These are phyloP conservation scores for Exocentrus adspersus DNA, from an alignment of 2,888 invertebrate genomes.

Conservation along the genomic window DNA sequence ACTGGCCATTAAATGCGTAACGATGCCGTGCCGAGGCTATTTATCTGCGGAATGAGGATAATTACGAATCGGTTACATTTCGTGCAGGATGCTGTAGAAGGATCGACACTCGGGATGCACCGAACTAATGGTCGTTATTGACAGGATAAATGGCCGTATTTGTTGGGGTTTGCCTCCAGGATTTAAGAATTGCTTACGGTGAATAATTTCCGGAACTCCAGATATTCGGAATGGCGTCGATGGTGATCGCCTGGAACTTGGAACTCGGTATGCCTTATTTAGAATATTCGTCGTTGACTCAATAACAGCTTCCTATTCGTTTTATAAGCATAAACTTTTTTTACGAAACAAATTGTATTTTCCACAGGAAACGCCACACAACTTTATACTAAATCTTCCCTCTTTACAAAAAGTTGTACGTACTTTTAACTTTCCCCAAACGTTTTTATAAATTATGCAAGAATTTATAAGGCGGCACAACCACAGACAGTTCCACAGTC, in stretches of 20 bases:
- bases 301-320: too few relatives aligned
- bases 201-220: not conserved
- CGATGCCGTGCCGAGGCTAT: not conserved
- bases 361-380: not conserved
- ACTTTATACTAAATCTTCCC: slow-evolving; percentile 9
- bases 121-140: slow-evolving; percentile 18
- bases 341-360: too few relatives aligned
- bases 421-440: slow-evolving; percentile 4
- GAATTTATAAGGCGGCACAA: not conserved
- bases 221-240: too few relatives aligned
- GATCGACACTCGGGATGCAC: slow-evolving; percentile 11
- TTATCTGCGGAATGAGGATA: slow-evolving; percentile 15
- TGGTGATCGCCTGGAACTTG: too few relatives aligned
- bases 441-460: slow-evolving; percentile 8
- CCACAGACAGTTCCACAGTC: not conserved
- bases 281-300: too few relatives aligned
- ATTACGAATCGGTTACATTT: slow-evolving; percentile 14
- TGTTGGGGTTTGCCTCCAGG: not conserved
- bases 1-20: slow-evolving; percentile 3
- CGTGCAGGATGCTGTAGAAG: not conserved
- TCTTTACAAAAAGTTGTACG: slow-evolving; percentile 12
- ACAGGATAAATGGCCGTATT: slow-evolving; percentile 10
- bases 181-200: not conserved
- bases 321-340: too few relatives aligned
- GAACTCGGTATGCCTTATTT: too few relatives aligned